phyloP scores from a whole-genome alignment of 1,140 invertebrate genomes.

The Rhopalosiphum padi region DNA sequence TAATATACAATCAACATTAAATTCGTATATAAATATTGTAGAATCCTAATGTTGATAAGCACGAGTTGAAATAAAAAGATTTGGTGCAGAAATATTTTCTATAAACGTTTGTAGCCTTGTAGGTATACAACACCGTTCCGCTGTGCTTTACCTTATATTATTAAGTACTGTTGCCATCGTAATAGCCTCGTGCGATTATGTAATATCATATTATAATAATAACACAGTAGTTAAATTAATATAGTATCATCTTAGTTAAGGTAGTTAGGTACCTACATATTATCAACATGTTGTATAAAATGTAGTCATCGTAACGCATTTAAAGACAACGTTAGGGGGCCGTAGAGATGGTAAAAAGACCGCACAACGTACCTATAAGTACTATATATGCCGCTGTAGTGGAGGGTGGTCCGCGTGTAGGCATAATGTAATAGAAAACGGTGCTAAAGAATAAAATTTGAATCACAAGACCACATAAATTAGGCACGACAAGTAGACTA shows the following conservation, averaged over 20 bases:
- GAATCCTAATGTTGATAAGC: background rate
- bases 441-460: background rate
- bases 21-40: background rate
- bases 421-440: background rate
- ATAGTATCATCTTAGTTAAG: background rate
- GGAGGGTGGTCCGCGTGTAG: background rate
- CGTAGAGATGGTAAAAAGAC: background rate
- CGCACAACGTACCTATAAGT: background rate
- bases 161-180: background rate
- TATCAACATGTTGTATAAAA: background rate
- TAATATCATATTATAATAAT: background rate
- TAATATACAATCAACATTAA: background rate
- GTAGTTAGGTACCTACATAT: background rate
- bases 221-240: background rate
- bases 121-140: background rate
- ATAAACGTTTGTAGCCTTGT: background rate
- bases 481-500: background rate
- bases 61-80: background rate
- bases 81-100: background rate
- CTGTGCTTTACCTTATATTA: background rate
- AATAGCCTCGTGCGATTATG: background rate
- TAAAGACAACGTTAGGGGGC: background rate
- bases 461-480: constrained; percentile 38
- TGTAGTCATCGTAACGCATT: background rate
- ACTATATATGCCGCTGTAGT: background rate